Conservation (phyloP, 64 coral and sea anemone genomes). For the Actinia equina region DNA sequence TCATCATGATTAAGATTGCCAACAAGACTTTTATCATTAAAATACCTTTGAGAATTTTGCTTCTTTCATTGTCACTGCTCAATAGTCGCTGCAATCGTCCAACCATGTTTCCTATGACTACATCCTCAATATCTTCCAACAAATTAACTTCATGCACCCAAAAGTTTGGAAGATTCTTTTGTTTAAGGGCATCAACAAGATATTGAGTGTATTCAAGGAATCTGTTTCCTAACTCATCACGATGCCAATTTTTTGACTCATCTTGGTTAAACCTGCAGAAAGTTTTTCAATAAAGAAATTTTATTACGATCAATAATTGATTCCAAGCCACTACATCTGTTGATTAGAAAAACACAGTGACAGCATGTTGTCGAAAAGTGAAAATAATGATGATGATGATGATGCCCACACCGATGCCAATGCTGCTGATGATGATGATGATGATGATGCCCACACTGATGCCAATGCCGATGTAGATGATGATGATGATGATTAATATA, state of each 20-base stretch:
- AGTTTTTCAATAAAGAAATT: not conserved
- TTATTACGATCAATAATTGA: too few species aligned
- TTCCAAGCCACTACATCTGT: too few species aligned
- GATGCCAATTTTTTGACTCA: conserved; percentile 31
- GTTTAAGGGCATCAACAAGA: conserved; percentile 18
- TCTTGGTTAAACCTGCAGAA: not conserved
- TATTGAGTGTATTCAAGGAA: conserved; percentile 56
- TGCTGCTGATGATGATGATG: too few species aligned
- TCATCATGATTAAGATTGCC: too few species aligned
- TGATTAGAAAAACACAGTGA: too few species aligned
- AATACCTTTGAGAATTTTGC: conserved; percentile 52
- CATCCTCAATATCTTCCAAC: conserved; percentile 41
- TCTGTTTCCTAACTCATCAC: conserved; percentile 45
- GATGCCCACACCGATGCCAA: too few species aligned
- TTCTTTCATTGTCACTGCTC: conserved; percentile 37
- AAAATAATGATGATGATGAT: too few species aligned
- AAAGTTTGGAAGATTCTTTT: conserved; percentile 46
- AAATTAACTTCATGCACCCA: conserved; percentile 64
- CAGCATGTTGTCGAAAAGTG: too few species aligned
- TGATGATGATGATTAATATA: too few species aligned
- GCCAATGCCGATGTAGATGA: too few species aligned
- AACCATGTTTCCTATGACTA: conserved; percentile 64
- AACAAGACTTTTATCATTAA: too few species aligned
- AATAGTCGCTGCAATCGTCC: conserved; percentile 44
- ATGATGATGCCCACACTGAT: too few species aligned